Evolutionary conservation across 2,113 vertebrate species (phyloP), one percentile per base, ranked within the genome.

Genomic region (Gracilinanus agilis): DNA sequence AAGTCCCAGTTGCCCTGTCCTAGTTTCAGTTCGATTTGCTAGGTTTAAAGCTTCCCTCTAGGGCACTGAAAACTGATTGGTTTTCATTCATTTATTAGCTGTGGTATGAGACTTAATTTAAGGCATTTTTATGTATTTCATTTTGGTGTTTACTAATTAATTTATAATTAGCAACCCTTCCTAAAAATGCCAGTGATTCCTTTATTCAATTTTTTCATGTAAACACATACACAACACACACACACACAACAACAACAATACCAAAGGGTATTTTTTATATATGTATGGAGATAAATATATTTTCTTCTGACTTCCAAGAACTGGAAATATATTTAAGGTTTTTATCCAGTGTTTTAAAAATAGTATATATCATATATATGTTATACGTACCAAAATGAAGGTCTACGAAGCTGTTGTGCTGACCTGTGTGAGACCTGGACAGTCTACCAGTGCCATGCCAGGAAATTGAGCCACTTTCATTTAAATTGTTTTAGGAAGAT

Each of bases 21-120:
- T 91, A 55, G 29, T 90, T 44, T 55, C 91, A 90, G 89, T 93
- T 83, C 92, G 94, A 90, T 96, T 95, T 0, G 0, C 88, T 94
- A 92, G 55, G 55, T 90, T 88, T 91, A 92, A 92, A 89, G 88
- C 91, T 92, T 44, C 90, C 96, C 97, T 96, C 95, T 9, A 95
- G 97, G 96, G 96, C 96, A 91, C 93, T 75, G 90, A 92, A 95
- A 97, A 93, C 92, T 94, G 95, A 97, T 95, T 97, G 95, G 94
- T 83, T 97, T 97, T 97, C 96, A 96, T 96, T 97, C 97, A 97
- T 97, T 97, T 97, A 96, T 97, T 92, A 95, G 95, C 95, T 97
- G 89, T 96, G 97, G 11, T 53, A 92, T 90, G 93, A 97, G 92
- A 95, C 96, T 53, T 96, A 95, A 90, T 96, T 92, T 94, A 97